phyloP scores from a whole-genome alignment of 2,797 vertebrate genomes.

The Bradypodion ventrale region DNA sequence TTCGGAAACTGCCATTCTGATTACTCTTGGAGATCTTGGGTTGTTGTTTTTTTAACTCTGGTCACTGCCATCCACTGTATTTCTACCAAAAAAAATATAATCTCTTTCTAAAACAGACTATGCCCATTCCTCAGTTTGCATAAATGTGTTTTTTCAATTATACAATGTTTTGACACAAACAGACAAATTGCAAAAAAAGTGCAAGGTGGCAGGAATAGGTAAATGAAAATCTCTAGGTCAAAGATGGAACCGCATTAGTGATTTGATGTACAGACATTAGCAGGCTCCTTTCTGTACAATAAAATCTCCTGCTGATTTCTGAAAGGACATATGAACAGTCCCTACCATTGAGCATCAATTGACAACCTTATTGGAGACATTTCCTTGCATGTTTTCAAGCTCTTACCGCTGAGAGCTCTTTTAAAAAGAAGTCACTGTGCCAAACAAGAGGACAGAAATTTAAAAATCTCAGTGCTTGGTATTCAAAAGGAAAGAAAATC shows the following conservation, averaged over 20 bases:
- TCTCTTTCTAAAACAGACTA: no score
- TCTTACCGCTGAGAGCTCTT: not conserved
- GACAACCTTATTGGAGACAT: no score
- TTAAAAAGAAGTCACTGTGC: not conserved
- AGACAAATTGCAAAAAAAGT: not conserved
- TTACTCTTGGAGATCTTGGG: conserved; percentile 4
- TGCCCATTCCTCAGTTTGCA: not conserved
- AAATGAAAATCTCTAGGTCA: not conserved
- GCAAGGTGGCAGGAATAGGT: not conserved
- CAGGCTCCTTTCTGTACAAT: not conserved
- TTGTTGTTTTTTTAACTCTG: not conserved
- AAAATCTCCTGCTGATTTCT: not conserved
- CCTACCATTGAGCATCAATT: no score
- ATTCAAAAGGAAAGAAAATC: not conserved
- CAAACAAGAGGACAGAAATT: not conserved
- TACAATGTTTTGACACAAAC: not conserved
- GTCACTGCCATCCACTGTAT: not conserved
- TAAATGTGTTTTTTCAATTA: not conserved
- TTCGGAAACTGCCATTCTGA: conserved; percentile 49
- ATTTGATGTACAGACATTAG: not conserved
- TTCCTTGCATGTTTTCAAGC: not conserved
- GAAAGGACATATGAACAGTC: not conserved
- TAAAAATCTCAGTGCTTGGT: not conserved
- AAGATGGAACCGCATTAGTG: no score
- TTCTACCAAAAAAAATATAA: not conserved